Evolutionary conservation across 2,113 vertebrate species (phyloP).

Genomic region (Indri indri): DNA sequence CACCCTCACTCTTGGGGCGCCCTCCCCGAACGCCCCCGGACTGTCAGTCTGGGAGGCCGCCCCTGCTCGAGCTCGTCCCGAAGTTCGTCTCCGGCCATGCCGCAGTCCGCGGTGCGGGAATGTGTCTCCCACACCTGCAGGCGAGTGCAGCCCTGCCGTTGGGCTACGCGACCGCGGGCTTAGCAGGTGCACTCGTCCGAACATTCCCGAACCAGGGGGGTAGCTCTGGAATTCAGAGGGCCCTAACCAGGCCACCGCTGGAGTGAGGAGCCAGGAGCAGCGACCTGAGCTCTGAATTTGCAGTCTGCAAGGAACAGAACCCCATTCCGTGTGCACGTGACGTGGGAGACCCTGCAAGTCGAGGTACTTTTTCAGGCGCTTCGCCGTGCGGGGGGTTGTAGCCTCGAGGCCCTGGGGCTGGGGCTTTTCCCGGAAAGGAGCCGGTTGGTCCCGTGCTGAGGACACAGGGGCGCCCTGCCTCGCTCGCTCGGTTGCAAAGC

Average conservation of each 20-base stretch:
- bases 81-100: neutral
- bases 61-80: neutral
- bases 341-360: neutral
- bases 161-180: neutral
- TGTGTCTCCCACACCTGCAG: neutral
- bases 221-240: neutral
- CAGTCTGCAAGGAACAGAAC: neutral
- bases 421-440: neutral
- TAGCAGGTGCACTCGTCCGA: conserved; percentile 58
- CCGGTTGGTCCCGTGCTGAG: neutral
- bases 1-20: neutral
- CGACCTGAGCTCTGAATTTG: neutral
- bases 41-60: neutral
- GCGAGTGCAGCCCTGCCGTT: neutral
- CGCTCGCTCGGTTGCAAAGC: neutral
- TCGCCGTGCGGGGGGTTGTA: neutral
- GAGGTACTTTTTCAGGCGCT: neutral
- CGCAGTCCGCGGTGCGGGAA: neutral
- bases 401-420: neutral
- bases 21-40: neutral
- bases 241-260: neutral
- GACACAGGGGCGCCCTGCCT: neutral
- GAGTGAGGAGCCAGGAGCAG: neutral
- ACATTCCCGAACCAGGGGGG: conserved; percentile 16
- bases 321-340: neutral